Base-by-base conservation (phyloP, 2,113 vertebrate species). In the Cettia cetti region DNA sequence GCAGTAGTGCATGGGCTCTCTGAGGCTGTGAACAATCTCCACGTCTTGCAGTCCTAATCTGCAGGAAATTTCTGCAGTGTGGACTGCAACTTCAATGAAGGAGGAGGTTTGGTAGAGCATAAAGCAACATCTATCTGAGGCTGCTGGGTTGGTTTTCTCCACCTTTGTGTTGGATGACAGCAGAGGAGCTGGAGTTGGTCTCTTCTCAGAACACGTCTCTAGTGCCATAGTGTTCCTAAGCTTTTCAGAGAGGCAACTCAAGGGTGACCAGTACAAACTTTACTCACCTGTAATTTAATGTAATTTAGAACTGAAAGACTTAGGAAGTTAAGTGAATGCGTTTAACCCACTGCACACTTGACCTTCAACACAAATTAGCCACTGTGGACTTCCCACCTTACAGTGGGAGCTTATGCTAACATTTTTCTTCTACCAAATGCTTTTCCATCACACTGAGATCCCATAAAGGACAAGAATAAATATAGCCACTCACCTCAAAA, bases 391-490 rank as follows among this genome's bases (percentile, higher is more conserved):
- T 40, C 49, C 24, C 53, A 76, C 71, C 64, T 87, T 82, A 77
- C 3, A 2, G 5, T n/a, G 26, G 52, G 72, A 82, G 24, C 68
- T 89, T 78, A 52, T 57, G 74, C 65, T 95, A 87, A 84, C 82
- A 47, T 90, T 93, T 96, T 94, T 69, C 76, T 91, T 77, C 63
- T 70, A 93, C 15, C 64, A 88, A 85, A 69, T 92, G 63, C 56
- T 93, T 90, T 97, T 96, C 86, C 68, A 40, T 85, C 81, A 93
- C 69, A 90, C 44, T 39, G 86, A 95, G 82, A 80, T 85, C 94
- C 91, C 94, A 40, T 64, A 90, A 97, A 97, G 95, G 86, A 94
- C 89, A 94, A 80, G 78, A 91, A 97, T 96, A 98, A 94, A 97
- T 86, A 97, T 82, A 97, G 88, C 91, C 60, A 97, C 88, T 97